These are phyloP conservation scores for Theonella swinhoei DNA, from an alignment of 37 sponge, comb jelly and placozoan genomes.

Conservation along the genomic window DNA sequence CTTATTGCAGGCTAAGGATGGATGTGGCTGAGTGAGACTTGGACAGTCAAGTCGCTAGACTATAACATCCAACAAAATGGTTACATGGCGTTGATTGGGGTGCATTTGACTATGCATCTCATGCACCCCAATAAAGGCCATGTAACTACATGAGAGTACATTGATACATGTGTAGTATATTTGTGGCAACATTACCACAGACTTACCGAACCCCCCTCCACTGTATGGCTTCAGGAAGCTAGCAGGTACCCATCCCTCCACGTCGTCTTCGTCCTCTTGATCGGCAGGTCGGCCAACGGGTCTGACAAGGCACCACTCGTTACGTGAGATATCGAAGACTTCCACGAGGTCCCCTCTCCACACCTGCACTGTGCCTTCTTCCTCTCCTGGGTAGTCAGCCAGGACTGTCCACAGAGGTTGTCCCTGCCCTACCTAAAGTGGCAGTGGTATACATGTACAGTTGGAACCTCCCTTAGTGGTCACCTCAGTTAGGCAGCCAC, in stretches of 20 bases:
- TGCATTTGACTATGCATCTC: no score
- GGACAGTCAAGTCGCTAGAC: no score
- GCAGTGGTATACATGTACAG: not conserved
- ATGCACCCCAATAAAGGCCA: no score
- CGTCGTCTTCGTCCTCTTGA: not conserved
- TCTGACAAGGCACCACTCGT: slow-evolving; percentile 69
- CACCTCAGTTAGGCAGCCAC: no score
- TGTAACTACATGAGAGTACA: no score
- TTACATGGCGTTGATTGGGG: no score
- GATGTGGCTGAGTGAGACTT: no score
- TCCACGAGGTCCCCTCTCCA: slow-evolving; percentile 62
- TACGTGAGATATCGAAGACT: slow-evolving; percentile 64
- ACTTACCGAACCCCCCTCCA: slow-evolving; percentile 51
- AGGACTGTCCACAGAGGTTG: slow-evolving; percentile 45
- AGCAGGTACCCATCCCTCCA: slow-evolving; percentile 80
- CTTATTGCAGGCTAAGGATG: no score
- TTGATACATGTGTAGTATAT: no score
- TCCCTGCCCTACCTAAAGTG: slow-evolving; percentile 4
- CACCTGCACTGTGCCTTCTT: slow-evolving; percentile 48
- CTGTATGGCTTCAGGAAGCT: slow-evolving; percentile 31
- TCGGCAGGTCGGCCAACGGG: slow-evolving; percentile 2
- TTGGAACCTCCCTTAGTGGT: no score
- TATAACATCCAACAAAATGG: no score
- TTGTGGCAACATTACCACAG: no score
- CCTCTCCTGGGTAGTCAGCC: slow-evolving; percentile 47